A percentile compares a stretch with the other conserved stretches of the same genome.
phyloP scores from a whole-genome alignment of 2,888 invertebrate species.

The Oligia fasciuncula region DNA sequence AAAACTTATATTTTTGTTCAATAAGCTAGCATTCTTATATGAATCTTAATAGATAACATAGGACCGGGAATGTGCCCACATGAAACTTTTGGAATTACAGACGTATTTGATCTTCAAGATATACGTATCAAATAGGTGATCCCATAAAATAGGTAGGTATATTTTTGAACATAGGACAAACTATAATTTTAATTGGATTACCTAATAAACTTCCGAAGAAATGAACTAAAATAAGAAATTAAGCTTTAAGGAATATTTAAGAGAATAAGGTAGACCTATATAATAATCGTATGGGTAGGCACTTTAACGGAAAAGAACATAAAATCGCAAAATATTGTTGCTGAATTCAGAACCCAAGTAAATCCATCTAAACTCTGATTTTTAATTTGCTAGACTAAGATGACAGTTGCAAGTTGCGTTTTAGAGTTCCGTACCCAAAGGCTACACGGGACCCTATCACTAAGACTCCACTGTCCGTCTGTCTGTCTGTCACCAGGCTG shows the following conservation, averaged over 20 bases:
- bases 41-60: constrained; percentile 19
- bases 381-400: neutral
- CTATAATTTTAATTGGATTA: neutral
- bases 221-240: neutral
- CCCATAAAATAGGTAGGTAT: neutral
- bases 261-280: neutral
- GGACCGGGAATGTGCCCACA: neutral
- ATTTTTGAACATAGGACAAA: neutral
- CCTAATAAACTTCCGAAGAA: neutral
- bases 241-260: too few relatives aligned
- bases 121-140: neutral
- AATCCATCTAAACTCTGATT: neutral
- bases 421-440: too few relatives aligned
- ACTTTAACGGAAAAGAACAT: neutral
- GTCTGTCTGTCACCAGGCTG: too few relatives aligned
- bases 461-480: too few relatives aligned
- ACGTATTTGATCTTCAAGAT: neutral
- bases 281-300: neutral
- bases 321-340: neutral
- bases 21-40: neutral
- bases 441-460: too few relatives aligned
- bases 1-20: neutral
- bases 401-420: neutral
- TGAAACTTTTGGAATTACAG: neutral
- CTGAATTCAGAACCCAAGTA: neutral